Evolutionary conservation across 1,140 invertebrate genomes (phyloP).

Genomic region (Ceratina australensis): DNA sequence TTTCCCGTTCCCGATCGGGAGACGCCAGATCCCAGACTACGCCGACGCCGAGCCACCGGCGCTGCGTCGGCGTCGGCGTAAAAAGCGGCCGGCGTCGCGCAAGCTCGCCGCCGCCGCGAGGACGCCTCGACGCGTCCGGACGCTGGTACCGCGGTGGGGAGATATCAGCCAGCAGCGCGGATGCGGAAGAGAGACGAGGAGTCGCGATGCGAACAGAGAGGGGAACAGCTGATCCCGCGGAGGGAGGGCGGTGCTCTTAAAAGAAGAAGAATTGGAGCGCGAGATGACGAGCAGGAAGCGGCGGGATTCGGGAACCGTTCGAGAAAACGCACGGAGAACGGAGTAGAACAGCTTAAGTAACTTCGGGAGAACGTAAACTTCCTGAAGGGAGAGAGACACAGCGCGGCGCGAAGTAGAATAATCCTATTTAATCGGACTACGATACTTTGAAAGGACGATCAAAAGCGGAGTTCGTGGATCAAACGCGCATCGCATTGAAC

Average conservation of each 20-base stretch:
- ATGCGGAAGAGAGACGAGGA: neutral
- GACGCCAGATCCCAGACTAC: conserved; percentile 70
- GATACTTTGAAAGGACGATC: no score
- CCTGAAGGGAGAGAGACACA: no score
- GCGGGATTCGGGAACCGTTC: neutral
- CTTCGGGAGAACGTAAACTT: no score
- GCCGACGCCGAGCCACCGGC: conserved; percentile 68
- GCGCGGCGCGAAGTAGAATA: neutral
- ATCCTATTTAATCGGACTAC: neutral
- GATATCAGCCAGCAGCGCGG: neutral
- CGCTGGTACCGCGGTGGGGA: conserved; percentile 37
- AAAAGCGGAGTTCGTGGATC: neutral
- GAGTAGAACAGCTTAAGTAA: neutral
- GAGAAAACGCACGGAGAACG: neutral
- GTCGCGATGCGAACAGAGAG: neutral
- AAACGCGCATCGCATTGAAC: neutral
- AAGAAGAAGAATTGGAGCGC: conserved; percentile 25
- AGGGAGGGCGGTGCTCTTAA: neutral
- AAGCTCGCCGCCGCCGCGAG: conserved; percentile 57
- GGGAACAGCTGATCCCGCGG: conserved; percentile 5
- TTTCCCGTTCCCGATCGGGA: conserved; percentile 67
- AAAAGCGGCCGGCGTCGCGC: conserved; percentile 64
- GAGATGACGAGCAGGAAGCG: conserved; percentile 24
- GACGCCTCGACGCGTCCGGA: conserved; percentile 28
- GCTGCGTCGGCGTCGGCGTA: conserved; percentile 69